Evolutionary conservation across 2,888 invertebrate species (phyloP).

Genomic region (Scrobipalpa costella): DNA sequence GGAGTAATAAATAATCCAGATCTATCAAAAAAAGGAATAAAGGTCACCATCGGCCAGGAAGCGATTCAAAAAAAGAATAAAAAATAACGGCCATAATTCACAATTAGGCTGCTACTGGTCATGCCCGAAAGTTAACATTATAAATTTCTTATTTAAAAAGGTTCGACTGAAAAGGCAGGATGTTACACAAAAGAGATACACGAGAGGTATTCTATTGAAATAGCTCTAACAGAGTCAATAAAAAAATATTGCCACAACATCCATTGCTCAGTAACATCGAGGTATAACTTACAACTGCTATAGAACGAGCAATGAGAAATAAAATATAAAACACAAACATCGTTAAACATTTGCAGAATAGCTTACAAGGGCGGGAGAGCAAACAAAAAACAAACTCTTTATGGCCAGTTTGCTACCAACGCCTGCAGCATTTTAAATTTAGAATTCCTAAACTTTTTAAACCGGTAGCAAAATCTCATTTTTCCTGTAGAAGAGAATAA

Average conservation of each 20-base stretch:
- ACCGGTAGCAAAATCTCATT: too few species aligned
- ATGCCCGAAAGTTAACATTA: constrained; percentile 77
- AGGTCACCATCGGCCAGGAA: constrained; percentile 72
- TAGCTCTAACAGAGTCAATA: neutral
- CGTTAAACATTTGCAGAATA: neutral
- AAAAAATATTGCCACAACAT: neutral
- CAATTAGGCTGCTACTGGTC: constrained; percentile 80
- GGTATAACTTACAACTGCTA: neutral
- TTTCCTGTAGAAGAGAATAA: too few species aligned
- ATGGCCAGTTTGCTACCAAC: constrained; percentile 77
- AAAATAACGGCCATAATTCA: constrained; percentile 74
- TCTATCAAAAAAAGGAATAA: constrained; percentile 67
- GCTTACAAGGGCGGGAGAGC: constrained; percentile 39
- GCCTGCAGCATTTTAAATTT: constrained; percentile 68
- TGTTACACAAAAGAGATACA: constrained; percentile 67
- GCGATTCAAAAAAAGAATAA: constrained; percentile 52
- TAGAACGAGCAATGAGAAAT: neutral
- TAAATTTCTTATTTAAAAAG: constrained; percentile 80
- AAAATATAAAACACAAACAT: neutral
- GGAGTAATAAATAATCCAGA: constrained; percentile 58
- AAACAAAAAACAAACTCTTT: constrained; percentile 66
- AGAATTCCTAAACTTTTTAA: constrained; percentile 53
- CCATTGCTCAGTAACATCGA: neutral
- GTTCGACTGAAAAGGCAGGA: constrained; percentile 77
- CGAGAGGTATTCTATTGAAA: constrained; percentile 44